Percentiles rank a stretch among this genome's conserved stretches.
Conservation (phyloP, 2,888 invertebrate genomes). For the Poecilobothrus nobilitatus region DNA sequence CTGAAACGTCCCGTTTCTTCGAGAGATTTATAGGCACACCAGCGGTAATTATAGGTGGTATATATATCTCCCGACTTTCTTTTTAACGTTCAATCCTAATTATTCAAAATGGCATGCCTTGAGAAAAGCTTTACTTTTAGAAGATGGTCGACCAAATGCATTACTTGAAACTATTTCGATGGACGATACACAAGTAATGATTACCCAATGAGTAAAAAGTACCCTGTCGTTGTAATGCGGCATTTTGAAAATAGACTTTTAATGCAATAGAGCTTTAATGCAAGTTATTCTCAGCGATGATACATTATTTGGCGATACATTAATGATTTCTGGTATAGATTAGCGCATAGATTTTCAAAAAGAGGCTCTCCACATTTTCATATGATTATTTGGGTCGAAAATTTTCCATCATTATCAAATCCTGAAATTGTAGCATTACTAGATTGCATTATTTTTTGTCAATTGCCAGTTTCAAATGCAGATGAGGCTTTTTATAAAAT, state of each 20-base stretch:
- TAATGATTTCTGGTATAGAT: conserved; percentile 16
- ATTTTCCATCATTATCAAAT: conserved; percentile 7
- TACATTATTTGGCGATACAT: conserved; percentile 19
- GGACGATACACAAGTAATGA: conserved; percentile 2
- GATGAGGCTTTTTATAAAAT: conserved; percentile 15
- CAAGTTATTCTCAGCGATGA: too few species aligned
- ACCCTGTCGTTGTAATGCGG: conserved; percentile 17
- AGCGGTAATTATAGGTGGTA: too few species aligned
- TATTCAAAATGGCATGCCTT: too few species aligned
- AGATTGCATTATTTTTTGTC: conserved; percentile 17
- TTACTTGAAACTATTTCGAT: too few species aligned
- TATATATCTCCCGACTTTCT: too few species aligned
- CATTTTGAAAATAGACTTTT: conserved; percentile 21
- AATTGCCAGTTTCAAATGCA: conserved; percentile 14
- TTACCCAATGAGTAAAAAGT: too few species aligned
- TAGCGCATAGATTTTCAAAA: conserved; percentile 22
- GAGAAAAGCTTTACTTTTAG: too few species aligned
- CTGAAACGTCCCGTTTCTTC: too few species aligned
- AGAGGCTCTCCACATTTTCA: conserved; percentile 15
- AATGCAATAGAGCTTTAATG: conserved; percentile 24
- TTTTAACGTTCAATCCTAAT: too few species aligned
- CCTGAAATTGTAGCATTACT: conserved; percentile 17
- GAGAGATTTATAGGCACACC: too few species aligned
- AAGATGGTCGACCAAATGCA: too few species aligned
- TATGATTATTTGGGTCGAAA: conserved; percentile 14